Conservation (phyloP, 2,888 invertebrate genomes). For the Aromia moschata region DNA sequence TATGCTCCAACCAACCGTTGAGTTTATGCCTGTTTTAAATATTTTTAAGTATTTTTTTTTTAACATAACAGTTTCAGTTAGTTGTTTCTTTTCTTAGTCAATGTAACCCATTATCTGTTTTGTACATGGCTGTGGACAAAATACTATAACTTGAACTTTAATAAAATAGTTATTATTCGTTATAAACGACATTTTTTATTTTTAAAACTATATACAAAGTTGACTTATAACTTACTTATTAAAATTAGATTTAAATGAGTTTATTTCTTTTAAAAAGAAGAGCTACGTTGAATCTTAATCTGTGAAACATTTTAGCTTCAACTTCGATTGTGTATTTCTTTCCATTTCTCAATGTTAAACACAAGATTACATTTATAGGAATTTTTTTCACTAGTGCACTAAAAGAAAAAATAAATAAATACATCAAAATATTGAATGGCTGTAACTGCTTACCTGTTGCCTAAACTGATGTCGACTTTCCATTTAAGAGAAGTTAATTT, state of each 20-base stretch:
- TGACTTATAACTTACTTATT: constrained; percentile 9
- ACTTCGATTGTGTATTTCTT: constrained; percentile 51
- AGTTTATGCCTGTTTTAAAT: constrained; percentile 25
- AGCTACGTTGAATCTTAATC: constrained; percentile 56
- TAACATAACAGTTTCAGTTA: constrained; percentile 10
- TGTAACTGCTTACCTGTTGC: constrained; percentile 48
- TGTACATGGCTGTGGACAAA: background rate
- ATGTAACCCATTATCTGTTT: background rate
- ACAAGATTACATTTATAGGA: constrained; percentile 52
- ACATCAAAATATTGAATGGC: constrained; percentile 16
- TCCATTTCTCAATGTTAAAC: constrained; percentile 50
- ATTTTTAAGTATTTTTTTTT: constrained; percentile 26
- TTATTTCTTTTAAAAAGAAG: constrained; percentile 37
- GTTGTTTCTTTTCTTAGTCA: background rate
- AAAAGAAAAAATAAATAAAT: constrained; percentile 34
- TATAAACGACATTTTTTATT: constrained; percentile 30
- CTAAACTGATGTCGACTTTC: constrained; percentile 58
- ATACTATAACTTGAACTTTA: background rate
- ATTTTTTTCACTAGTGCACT: constrained; percentile 51
- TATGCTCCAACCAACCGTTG: constrained; percentile 62
- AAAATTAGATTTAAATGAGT: constrained; percentile 29
- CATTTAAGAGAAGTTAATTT: constrained; percentile 49
- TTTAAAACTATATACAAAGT: constrained; percentile 21
- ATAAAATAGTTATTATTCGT: background rate
- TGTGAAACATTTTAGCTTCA: constrained; percentile 54